These are phyloP conservation scores for Eupithecia pulchellata DNA, from an alignment of 2,888 invertebrate species.

Conservation along the genomic window DNA sequence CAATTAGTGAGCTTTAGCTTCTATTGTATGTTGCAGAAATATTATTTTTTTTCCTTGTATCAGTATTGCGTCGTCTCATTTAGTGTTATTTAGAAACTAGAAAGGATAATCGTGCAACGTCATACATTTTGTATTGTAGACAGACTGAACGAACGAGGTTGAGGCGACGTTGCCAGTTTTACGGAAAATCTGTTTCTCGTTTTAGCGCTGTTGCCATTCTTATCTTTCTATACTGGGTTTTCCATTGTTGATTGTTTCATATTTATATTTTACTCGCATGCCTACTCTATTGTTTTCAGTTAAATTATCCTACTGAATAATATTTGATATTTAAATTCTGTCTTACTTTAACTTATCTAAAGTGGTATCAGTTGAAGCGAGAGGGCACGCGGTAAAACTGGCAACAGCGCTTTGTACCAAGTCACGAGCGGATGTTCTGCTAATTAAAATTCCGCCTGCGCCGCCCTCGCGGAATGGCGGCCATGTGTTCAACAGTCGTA, in stretches of 20 bases:
- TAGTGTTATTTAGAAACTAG: conserved; percentile 80
- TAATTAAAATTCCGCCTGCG: conserved; percentile 86
- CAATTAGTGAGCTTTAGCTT: conserved; percentile 69
- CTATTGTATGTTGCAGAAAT: conserved; percentile 73
- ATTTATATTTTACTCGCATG: conserved; percentile 45
- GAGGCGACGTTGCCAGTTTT: conserved; percentile 80
- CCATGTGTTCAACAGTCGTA: conserved; percentile 83
- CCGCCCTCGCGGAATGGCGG: conserved; percentile 85
- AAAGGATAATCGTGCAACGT: conserved; percentile 83
- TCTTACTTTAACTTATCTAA: conserved; percentile 56
- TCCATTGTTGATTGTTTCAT: conserved; percentile 69
- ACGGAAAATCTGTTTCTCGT: conserved; percentile 72
- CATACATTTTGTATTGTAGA: conserved; percentile 67
- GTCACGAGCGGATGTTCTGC: conserved; percentile 85
- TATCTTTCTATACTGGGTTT: conserved; percentile 65
- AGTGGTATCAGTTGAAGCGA: conserved; percentile 62
- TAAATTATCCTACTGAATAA: conserved; percentile 27
- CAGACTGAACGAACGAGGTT: conserved; percentile 73
- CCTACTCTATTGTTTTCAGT: conserved; percentile 40
- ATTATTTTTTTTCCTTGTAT: conserved; percentile 73
- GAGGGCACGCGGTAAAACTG: conserved; percentile 69
- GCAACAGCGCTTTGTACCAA: conserved; percentile 79
- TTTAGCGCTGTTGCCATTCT: conserved; percentile 75
- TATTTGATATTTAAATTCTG: conserved; percentile 27
- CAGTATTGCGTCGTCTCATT: conserved; percentile 83